Conservation (phyloP, 2,113 vertebrate genomes). For the Drymodes brunneopygia region DNA sequence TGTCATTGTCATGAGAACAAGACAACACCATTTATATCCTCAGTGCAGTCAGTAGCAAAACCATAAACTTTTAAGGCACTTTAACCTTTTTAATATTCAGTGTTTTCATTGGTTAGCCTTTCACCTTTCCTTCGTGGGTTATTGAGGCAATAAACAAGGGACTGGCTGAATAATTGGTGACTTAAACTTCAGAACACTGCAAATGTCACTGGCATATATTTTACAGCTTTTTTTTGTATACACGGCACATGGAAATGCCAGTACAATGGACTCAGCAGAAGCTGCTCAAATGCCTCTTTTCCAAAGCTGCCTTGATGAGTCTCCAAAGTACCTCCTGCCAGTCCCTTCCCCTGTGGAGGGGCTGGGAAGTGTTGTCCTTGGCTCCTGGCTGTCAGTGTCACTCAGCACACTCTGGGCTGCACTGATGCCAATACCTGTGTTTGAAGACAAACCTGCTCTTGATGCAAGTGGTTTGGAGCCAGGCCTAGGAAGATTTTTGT, state of each 20-base stretch:
- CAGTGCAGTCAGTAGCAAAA: neutral
- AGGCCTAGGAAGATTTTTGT: neutral
- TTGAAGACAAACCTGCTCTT: neutral
- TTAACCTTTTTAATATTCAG: constrained; percentile 38
- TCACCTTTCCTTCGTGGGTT: neutral
- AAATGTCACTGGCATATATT: neutral
- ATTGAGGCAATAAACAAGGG: constrained; percentile 6
- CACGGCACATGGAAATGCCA: neutral
- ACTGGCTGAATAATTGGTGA: neutral
- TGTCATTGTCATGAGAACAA: neutral
- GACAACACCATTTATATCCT: neutral
- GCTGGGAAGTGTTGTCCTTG: neutral
- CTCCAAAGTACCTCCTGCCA: neutral
- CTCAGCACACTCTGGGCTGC: neutral
- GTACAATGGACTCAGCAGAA: neutral
- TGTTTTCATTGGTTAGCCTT: constrained; percentile 14
- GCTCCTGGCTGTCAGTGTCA: neutral
- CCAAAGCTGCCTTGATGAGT: neutral
- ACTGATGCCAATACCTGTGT: fast-evolving
- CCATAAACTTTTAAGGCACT: neutral
- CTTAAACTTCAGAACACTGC: neutral
- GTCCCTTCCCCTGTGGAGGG: neutral
- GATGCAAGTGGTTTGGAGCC: neutral
- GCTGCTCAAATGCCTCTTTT: neutral
- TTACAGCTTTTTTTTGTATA: neutral